Evolutionary conservation across 92 coral and sea anemone species (phyloP).

Genomic region (Umimayanthus kanabou): DNA sequence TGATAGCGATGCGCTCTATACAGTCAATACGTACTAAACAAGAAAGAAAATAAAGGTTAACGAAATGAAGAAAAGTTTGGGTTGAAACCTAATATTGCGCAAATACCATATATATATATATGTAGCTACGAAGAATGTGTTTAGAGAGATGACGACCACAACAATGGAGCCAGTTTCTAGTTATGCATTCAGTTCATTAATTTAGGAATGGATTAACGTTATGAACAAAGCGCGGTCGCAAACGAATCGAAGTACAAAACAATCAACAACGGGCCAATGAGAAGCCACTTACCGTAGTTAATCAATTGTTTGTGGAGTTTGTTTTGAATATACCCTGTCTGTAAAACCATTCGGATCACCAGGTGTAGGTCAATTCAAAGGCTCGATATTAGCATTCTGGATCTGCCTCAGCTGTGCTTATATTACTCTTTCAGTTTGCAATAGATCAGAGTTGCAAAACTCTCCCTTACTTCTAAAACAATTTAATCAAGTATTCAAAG

Average conservation of each 20-base stretch:
- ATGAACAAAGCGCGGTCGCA: background rate
- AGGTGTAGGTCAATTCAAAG: no score
- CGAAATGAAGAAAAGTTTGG: no score
- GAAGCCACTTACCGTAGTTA: background rate
- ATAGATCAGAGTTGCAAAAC: background rate
- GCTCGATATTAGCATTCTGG: background rate
- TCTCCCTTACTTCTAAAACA: background rate
- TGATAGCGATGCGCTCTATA: background rate
- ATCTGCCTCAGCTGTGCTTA: background rate
- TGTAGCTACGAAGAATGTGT: background rate
- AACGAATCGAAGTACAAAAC: background rate
- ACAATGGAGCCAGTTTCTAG: no score
- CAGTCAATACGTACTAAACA: no score
- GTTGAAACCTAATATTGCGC: no score
- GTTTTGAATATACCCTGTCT: background rate
- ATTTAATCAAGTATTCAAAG: background rate
- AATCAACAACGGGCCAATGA: background rate
- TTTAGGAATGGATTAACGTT: background rate
- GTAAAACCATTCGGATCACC: background rate
- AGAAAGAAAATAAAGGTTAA: no score
- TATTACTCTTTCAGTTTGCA: background rate
- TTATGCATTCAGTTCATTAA: background rate
- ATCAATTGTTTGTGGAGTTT: background rate
- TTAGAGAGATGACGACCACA: background rate
- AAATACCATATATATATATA: no score